A percentile compares a stretch with the other conserved stretches of the same genome.
Evolutionary conservation across 1,140 invertebrate species (phyloP).

Genomic region (Drosophila ironensis): DNA sequence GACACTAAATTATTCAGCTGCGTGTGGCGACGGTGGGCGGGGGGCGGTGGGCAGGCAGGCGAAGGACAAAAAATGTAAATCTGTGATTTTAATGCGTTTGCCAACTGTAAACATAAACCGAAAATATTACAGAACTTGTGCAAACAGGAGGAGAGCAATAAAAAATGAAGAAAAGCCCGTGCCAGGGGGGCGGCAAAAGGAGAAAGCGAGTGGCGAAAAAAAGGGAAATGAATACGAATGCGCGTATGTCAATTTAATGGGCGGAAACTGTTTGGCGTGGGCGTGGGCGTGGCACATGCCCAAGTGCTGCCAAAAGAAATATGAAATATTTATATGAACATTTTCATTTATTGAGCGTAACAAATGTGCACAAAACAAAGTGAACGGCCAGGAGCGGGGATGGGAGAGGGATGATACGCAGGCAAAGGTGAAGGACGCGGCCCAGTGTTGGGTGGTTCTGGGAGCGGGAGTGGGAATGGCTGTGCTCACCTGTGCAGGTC

Average conservation of each 20-base stretch:
- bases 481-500: constrained; percentile 37
- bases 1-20: constrained; percentile 77
- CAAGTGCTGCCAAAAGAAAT: constrained; percentile 42
- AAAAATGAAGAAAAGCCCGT: constrained; percentile 41
- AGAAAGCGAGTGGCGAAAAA: background rate
- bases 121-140: constrained; percentile 80
- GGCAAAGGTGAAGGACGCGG: constrained; percentile 51
- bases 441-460: background rate
- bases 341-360: constrained; percentile 80
- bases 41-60: background rate
- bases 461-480: background rate
- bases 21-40: background rate
- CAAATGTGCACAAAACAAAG: constrained; percentile 70
- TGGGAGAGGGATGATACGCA: constrained; percentile 8
- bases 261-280: constrained; percentile 63
- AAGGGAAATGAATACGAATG: constrained; percentile 72
- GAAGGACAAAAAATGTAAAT: constrained; percentile 71
- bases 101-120: constrained; percentile 79
- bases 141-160: constrained; percentile 63
- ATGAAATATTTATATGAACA: constrained; percentile 80
- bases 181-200: background rate
- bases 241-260: constrained; percentile 80
- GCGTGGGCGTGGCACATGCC: constrained; percentile 20
- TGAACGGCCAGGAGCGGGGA: background rate
- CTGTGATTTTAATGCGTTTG: constrained; percentile 81